Evolutionary conservation across 2,888 invertebrate genomes (phyloP), one percentile per base, ranked within the genome.

Genomic region (Leptopilina syphax): DNA sequence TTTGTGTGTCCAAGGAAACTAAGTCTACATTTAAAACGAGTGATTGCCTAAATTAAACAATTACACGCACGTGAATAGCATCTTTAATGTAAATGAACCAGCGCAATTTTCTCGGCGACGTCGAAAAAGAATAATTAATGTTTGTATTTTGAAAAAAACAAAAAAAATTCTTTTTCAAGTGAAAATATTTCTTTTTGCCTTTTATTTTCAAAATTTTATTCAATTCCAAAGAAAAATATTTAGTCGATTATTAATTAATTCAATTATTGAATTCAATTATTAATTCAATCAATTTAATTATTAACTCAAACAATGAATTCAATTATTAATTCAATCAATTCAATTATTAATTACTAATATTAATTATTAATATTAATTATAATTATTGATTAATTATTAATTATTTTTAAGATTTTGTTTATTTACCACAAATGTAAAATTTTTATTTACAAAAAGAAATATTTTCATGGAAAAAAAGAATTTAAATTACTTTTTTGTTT

Each of bases 21-120:
- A 57, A 12, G 57, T 73, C 34, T 73, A 27, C 54, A 54, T 70
- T 70, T 70, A 70, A 54, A 73, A 34, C 34, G 73, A 73, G 57
- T 41, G 73, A 73, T 57, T 73, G 54, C 27, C 27, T 73, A 34
- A 57, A 73, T 73, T 73, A 73, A 57, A 73, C 27, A 70, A 70
- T 57, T 73, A 73, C 34, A 73, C 10, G 57, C 57, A 73, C 34
- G 73, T 57, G 73, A 57, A 57, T 73, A 54, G 73, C n/a, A 57
- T 73, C n/a, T 73, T 54, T 3, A 70, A 73, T 73, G 73, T 57
- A 73, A 54, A 73, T 73, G 27, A 73, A 70, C 1, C 34, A 27
- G 70, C 50, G 54, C 54, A 70, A 73, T 34, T 73, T 57, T 73
- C 73, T 54, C 27, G n/a, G 34, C 73, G 13, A 73, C 54, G 27